Evolutionary conservation across 2,888 invertebrate genomes (phyloP), one percentile per base, ranked within the genome.

Genomic region (Pachliopta kotzebuea): DNA sequence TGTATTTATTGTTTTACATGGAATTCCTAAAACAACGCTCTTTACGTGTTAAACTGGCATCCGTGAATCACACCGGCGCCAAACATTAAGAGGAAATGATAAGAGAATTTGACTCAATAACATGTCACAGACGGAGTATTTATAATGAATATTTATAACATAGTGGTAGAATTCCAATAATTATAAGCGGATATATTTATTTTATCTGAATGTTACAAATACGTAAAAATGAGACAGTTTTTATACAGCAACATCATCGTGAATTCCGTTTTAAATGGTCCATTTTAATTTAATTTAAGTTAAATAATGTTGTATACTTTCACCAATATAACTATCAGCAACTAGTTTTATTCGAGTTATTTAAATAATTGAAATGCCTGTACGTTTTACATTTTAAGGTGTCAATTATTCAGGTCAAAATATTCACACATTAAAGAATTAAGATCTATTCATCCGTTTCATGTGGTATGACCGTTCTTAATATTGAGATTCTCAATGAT

Each of bases 371-470:
- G 29, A 50, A 62, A 17, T 61, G 26, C 21, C 17, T n/a, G 37
- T n/a, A 49, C 31, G 56, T 29, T 50, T 37, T 37, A 52, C 24
- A 63, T 49, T 37, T 50, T 8, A 58, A 55, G 37, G 49, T 62
- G 57, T 61, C 62, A 56, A 59, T 24, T 55, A 58, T 61, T 62
- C 62, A 59, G 24, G 52, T 60, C 58, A 31, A 66, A 49, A 42
- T 53, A 31, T 31, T 29, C 26, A 21, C 53, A 60, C 55, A 58
- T 62, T 60, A 55, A 50, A 42, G 67, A 66, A 65, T 65, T 54
- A 65, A 61, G 42, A 65, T 64, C 63, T 63, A 65, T 70, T 66
- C 65, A 70, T 66, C n/a, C 53, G 26, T 18, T 54, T n/a, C 11
- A 24, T 18, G 21, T 55, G 37, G 31, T 50, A 62, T 61, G 57